phyloP scores from a whole-genome alignment of 2,888 invertebrate species.

The Mythimna pallens region DNA sequence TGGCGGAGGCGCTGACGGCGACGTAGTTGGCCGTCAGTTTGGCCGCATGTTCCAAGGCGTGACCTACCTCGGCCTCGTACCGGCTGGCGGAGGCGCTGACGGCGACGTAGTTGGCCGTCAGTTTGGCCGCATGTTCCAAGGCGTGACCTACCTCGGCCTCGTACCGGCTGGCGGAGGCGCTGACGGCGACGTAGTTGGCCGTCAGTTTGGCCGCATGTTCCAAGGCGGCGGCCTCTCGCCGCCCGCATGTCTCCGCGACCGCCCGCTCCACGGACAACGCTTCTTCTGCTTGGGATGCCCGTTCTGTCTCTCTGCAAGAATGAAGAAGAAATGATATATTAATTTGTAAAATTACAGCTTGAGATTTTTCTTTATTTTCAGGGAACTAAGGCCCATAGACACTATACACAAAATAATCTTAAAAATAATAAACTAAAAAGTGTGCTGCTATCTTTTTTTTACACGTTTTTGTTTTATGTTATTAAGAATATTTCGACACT shows the following conservation, averaged over 20 bases:
- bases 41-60: slow-evolving; percentile 83
- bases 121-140: slow-evolving; percentile 81
- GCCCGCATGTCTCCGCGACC: slow-evolving; percentile 81
- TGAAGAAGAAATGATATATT: too few relatives aligned
- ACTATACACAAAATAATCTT: too few relatives aligned
- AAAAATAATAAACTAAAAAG: too few relatives aligned
- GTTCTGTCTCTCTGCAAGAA: slow-evolving; percentile 75
- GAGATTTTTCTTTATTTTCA: too few relatives aligned
- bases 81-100: slow-evolving; percentile 63
- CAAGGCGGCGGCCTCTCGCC: slow-evolving; percentile 83
- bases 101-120: slow-evolving; percentile 80
- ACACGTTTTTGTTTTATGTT: too few relatives aligned
- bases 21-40: slow-evolving; percentile 80
- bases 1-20: slow-evolving; percentile 64
- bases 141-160: slow-evolving; percentile 75
- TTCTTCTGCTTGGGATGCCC: slow-evolving; percentile 78
- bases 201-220: slow-evolving; percentile 84
- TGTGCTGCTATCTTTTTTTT: too few relatives aligned
- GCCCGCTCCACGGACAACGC: slow-evolving; percentile 76
- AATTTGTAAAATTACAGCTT: too few relatives aligned
- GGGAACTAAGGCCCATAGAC: too few relatives aligned
- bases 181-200: slow-evolving; percentile 75
- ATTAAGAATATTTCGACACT: too few relatives aligned
- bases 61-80: slow-evolving; percentile 43
- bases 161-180: slow-evolving; percentile 62